Base-by-base conservation (phyloP, 1,140 invertebrate species). In the Zaprionus gabonicus region DNA sequence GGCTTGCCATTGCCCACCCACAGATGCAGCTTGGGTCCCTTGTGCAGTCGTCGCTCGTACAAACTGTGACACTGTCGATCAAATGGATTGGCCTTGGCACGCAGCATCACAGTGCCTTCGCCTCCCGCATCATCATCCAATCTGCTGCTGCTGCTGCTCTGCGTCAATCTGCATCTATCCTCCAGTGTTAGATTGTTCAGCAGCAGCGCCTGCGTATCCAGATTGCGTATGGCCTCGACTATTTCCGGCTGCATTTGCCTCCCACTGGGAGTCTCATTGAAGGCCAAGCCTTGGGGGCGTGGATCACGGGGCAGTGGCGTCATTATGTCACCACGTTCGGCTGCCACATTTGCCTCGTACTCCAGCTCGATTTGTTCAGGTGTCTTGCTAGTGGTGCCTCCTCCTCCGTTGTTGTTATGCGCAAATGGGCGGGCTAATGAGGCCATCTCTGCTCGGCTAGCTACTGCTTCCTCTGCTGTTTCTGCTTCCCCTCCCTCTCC, bases 331-430 rank as follows among this genome's bases (percentile, higher is more conserved):
- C 75, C 79, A 28, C 76, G 64, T 53, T 92, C 91, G 20, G 88
- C 91, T 28, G 80, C 81, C 57, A 82, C 83, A 51, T 78, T 84
- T 6, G 78, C 82, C 71, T 92, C 91, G 49, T 92, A 92, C 57
- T 90, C 85, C 85, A 71, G 63, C 59, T 92, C 91, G 34, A 92
- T 82, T 77, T 92, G 82, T 69, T 92, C 91, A 25, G 91, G 88
- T 41, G 91, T 91, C 78, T 92, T 92, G 60, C 68, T 65, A 28
- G 74, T 60, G 57, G 60, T 72, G 60, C 64, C 58, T 63, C 38
- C 58, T 63, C 38, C 58, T 23, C 23, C 23, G 20, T 20, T 20
- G 3, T 60, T 60, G 41, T 13, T 23, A 13, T 41, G 4, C 4
- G 15, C 17, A 58, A 25, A 34, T 12, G 34, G 63, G 13, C 49